Evolutionary conservation across 2,888 invertebrate genomes (phyloP).

Genomic region (Hemithea aestivaria): DNA sequence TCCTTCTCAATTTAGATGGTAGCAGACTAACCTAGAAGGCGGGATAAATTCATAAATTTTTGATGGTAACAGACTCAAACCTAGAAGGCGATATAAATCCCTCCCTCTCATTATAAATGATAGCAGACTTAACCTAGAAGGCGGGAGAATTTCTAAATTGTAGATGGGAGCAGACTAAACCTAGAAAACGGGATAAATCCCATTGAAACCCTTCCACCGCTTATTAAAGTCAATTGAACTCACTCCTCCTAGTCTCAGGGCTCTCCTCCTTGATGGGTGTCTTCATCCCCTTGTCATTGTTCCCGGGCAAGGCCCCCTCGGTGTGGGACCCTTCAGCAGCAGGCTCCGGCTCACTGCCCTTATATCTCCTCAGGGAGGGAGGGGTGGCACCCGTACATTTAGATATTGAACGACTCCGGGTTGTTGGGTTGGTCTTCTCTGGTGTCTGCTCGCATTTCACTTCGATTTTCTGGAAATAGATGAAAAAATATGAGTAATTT

Average conservation of each 20-base stretch:
- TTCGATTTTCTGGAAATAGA: constrained; percentile 63
- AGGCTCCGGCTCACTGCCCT: constrained; percentile 58
- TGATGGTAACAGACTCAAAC: no score
- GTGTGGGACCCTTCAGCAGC: constrained; percentile 60
- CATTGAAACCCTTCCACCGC: no score
- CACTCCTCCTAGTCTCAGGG: constrained; percentile 55
- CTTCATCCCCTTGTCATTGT: constrained; percentile 41
- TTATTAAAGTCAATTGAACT: constrained; percentile 21
- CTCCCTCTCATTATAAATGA: no score
- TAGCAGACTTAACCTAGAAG: no score
- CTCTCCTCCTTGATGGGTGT: constrained; percentile 52
- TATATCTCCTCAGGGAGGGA: constrained; percentile 55
- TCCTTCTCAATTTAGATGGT: no score
- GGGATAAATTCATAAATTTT: no score
- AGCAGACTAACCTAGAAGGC: no score
- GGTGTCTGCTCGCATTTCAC: constrained; percentile 66
- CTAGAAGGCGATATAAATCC: no score
- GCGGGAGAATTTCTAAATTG: no score
- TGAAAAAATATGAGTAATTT: not conserved
- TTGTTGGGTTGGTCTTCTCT: constrained; percentile 47
- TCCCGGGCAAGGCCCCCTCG: constrained; percentile 53
- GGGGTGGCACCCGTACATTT: constrained; percentile 43
- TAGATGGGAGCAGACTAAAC: no score
- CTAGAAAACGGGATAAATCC: no score
- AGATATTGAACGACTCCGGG: constrained; percentile 52